phyloP scores from a whole-genome alignment of 2,888 invertebrate genomes.

The Pherbina coryleti region DNA sequence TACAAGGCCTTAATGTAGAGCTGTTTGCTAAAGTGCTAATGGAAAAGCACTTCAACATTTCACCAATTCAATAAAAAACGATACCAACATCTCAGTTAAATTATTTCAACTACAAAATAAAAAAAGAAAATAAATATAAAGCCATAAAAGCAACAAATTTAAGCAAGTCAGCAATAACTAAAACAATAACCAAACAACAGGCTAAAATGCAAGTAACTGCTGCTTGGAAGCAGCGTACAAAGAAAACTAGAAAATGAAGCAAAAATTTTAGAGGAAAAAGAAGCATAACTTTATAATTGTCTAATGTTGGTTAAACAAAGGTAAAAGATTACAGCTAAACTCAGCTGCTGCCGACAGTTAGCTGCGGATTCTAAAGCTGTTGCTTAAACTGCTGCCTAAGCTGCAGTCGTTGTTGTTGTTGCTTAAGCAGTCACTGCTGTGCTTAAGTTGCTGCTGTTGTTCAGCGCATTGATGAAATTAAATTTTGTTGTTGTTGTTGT shows the following conservation, averaged over 20 bases:
- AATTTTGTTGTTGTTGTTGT: slow-evolving; percentile 9
- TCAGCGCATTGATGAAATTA: neutral
- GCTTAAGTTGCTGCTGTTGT: neutral
- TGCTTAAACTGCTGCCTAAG: neutral
- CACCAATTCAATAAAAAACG: neutral
- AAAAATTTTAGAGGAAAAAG: neutral
- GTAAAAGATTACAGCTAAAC: neutral
- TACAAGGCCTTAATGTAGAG: too few species aligned
- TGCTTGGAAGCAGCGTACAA: neutral
- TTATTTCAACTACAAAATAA: slow-evolving; percentile 6
- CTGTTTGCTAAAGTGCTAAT: too few species aligned
- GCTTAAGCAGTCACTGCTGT: too few species aligned
- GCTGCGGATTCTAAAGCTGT: too few species aligned
- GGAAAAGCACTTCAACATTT: neutral
- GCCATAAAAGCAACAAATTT: neutral
- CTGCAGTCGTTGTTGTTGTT: neutral
- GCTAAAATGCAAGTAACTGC: neutral
- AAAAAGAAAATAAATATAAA: neutral
- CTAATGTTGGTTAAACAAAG: slow-evolving; percentile 1
- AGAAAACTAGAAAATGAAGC: neutral
- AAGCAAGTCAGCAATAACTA: slow-evolving; percentile 2
- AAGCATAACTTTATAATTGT: slow-evolving; percentile 11
- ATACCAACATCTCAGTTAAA: neutral
- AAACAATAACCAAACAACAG: neutral
- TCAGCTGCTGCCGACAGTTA: neutral